Evolutionary conservation across 2,888 invertebrate species (phyloP).

Genomic region (Rotaria sp.): DNA sequence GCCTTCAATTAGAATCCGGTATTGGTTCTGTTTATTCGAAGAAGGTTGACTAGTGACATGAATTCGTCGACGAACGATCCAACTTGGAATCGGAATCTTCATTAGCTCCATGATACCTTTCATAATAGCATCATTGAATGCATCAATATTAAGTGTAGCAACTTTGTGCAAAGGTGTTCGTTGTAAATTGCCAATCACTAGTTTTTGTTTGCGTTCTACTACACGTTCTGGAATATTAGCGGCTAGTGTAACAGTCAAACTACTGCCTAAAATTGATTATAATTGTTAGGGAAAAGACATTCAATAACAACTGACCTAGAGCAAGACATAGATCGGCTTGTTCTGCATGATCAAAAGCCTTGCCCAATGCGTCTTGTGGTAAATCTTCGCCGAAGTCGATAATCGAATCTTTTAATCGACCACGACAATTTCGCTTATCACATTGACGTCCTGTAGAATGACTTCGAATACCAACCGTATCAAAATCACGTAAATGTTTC

Average conservation of each 20-base stretch:
- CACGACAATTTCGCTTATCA: slow-evolving; percentile 45
- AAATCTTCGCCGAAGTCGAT: slow-evolving; percentile 52
- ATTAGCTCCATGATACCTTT: not conserved
- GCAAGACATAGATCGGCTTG: slow-evolving; percentile 48
- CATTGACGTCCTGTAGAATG: slow-evolving; percentile 36
- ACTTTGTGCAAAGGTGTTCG: slow-evolving; percentile 93
- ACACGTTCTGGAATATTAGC: slow-evolving; percentile 43
- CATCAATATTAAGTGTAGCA: slow-evolving; percentile 76
- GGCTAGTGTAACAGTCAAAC: slow-evolving; percentile 49
- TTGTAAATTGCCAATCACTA: slow-evolving; percentile 89
- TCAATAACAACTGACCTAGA: slow-evolving; percentile 39
- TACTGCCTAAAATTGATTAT: slow-evolving; percentile 43
- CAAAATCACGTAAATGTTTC: slow-evolving; percentile 34
- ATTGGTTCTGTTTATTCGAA: not conserved
- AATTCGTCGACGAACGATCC: not conserved
- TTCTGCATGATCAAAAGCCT: slow-evolving; percentile 46
- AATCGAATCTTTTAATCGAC: slow-evolving; percentile 50
- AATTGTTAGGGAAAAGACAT: not conserved
- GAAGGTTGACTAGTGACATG: not conserved
- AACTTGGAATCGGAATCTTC: not conserved
- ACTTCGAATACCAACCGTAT: not conserved
- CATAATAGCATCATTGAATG: slow-evolving; percentile 74
- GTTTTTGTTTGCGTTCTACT: slow-evolving; percentile 54
- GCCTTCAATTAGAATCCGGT: not conserved
- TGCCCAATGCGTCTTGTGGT: slow-evolving; percentile 46